Percentiles rank a stretch among this genome's conserved stretches.
Evolutionary conservation across 2,113 vertebrate species (phyloP).

Genomic region (Otocyon megalotis): DNA sequence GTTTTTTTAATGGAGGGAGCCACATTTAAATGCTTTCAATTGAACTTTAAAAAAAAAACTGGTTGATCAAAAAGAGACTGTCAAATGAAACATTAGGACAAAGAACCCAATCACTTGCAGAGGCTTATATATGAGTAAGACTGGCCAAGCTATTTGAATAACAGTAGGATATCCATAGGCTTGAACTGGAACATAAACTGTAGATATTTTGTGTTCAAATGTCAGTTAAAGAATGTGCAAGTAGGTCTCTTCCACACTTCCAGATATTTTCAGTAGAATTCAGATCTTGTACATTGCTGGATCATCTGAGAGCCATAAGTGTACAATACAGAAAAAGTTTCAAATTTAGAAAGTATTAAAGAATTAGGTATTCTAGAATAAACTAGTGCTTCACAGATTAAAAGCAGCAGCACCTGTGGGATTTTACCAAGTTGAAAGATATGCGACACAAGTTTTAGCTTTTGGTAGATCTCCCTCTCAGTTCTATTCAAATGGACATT

Average conservation of each 20-base stretch:
- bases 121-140: not conserved
- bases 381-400: constrained; percentile 73
- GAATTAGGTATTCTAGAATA: constrained; percentile 73
- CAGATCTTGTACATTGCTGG: constrained; percentile 68
- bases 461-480: constrained; percentile 65
- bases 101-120: constrained; percentile 58
- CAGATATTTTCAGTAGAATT: constrained; percentile 65
- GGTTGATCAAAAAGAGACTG: constrained; percentile 50
- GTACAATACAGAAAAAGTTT: constrained; percentile 67
- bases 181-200: constrained; percentile 42
- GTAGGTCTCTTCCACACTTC: constrained; percentile 64
- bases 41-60: constrained; percentile 63
- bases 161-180: not conserved
- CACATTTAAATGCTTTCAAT: constrained; percentile 69
- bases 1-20: constrained; percentile 63
- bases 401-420: constrained; percentile 80
- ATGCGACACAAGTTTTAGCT: constrained; percentile 70
- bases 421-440: constrained; percentile 73
- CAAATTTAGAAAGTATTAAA: constrained; percentile 65
- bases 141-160: constrained; percentile 15
- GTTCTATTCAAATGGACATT: constrained; percentile 47
- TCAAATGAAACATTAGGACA: constrained; percentile 57
- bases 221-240: constrained; percentile 59
- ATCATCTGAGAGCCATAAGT: constrained; percentile 63
- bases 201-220: constrained; percentile 61